A percentile compares a stretch with the other conserved stretches of the same genome.
These are phyloP conservation scores for Auanema freiburgensis DNA, from an alignment of 2,888 invertebrate genomes.

Conservation along the genomic window DNA sequence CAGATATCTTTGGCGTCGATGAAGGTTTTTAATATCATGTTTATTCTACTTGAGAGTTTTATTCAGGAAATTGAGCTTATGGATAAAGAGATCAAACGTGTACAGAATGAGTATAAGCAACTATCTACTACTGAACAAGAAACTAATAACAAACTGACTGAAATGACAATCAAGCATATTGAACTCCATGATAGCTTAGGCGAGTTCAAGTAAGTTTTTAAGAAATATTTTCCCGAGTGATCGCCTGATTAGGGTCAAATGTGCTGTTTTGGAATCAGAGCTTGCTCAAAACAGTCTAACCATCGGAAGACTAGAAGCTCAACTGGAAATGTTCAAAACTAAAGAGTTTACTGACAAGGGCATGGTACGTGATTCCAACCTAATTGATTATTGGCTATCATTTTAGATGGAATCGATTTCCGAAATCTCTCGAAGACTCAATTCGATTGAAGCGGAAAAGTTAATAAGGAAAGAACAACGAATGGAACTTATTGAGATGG, in stretches of 20 bases:
- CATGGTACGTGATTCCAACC: constrained; percentile 13
- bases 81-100: constrained; percentile 13
- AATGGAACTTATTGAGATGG: constrained; percentile 27
- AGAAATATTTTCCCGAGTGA: background rate
- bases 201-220: constrained; percentile 2
- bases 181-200: constrained; percentile 7
- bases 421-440: constrained; percentile 29
- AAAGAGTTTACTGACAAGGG: constrained; percentile 22
- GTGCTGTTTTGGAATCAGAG: constrained; percentile 4
- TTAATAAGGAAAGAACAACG: constrained; percentile 22
- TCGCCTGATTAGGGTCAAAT: constrained; percentile 7
- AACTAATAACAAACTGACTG: constrained; percentile 4
- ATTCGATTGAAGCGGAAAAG: constrained; percentile 29
- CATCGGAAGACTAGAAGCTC: constrained; percentile 10
- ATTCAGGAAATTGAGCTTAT: constrained; percentile 11
- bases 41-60: background rate
- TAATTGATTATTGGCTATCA: background rate
- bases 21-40: constrained; percentile 13
- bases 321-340: constrained; percentile 23
- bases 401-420: constrained; percentile 29
- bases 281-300: background rate
- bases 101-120: constrained; percentile 11
- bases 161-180: constrained; percentile 6
- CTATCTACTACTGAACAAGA: constrained; percentile 6
- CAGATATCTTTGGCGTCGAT: constrained; percentile 20